Base-by-base conservation (phyloP, 1,140 invertebrate species). In the Danaus melanippus region DNA sequence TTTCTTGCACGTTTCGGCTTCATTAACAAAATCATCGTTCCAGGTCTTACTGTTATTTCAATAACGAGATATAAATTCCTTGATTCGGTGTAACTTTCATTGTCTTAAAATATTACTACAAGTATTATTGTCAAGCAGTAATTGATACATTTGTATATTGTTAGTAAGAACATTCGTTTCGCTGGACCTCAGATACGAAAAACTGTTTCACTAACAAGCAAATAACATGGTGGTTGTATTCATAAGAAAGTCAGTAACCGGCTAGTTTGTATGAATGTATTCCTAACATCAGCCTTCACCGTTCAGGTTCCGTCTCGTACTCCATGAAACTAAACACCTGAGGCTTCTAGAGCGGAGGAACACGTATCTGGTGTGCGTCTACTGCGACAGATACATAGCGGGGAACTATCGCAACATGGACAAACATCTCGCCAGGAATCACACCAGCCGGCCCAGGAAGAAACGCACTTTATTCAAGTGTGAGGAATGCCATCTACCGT, bases 351-450 rank as follows among this genome's bases (percentile, higher is more conserved):
- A 54, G 10, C 3, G 17, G 9, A 52, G 9, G 41, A 50, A 11
- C 9, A 12, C 47, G 11, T 59, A 58, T 0, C 8, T 54, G 2
- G 10, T 71, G 8, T 68, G 67, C 41, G n/a, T 44, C 8, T 43
- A 59, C 8, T 72, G 69, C 46, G 67, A 72, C 17, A 63, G 49
- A 49, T 69, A 59, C 39, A 69, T 69, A 2, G 60, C 58, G 9
- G 60, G 66, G 8, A 46, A 50, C 42, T 32, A 45, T 10, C 9
- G 42, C 5, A 17, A 53, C 11, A 12, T 64, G 2, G 15, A 45
- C 3, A 46, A 32, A 0, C 67, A 69, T 17, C 49, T 60, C 8
- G 46, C 17, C 5, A 42, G 46, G 8, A 39, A 58, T 10, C 59
- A 64, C 9, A 40, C 46, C 0, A 42, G 51, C 8, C 10, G 15